Percentiles rank a stretch among this genome's conserved stretches.
These are phyloP conservation scores for Beroe forskalii DNA, from an alignment of 37 sponge, comb jelly and placozoan genomes.

Conservation along the genomic window DNA sequence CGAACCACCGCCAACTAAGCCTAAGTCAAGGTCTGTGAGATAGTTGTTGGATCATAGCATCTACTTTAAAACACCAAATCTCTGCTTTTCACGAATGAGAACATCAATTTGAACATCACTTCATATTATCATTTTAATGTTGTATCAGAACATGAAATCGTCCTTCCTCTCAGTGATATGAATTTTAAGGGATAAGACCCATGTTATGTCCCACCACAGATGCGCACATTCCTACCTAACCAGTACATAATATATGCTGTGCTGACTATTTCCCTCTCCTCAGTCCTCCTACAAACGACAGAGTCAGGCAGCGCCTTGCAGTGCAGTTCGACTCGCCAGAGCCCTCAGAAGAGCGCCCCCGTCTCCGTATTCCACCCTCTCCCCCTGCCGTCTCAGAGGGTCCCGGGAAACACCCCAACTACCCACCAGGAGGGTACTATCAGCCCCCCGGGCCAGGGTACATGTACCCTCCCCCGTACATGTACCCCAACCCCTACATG, in stretches of 20 bases:
- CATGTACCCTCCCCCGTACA: slow-evolving; percentile 40
- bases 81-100: too few relatives aligned
- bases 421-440: slow-evolving; percentile 19
- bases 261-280: too few relatives aligned
- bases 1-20: background rate
- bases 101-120: too few relatives aligned
- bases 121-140: too few relatives aligned
- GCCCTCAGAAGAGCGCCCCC: background rate
- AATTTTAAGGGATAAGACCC: too few relatives aligned
- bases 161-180: too few relatives aligned
- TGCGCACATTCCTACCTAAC: too few relatives aligned
- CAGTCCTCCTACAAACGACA: slow-evolving; percentile 5
- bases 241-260: too few relatives aligned
- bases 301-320: background rate
- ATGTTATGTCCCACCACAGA: too few relatives aligned
- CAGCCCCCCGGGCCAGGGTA: background rate
- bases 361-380: background rate
- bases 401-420: background rate
- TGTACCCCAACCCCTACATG: background rate
- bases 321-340: background rate
- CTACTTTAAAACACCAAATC: too few relatives aligned
- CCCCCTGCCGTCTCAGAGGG: background rate
- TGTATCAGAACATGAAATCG: too few relatives aligned
- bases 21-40: background rate
- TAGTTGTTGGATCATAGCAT: too few relatives aligned